These are phyloP conservation scores for Anguilla pacifica DNA, from an alignment of 2,797 vertebrate species.

Conservation along the genomic window DNA sequence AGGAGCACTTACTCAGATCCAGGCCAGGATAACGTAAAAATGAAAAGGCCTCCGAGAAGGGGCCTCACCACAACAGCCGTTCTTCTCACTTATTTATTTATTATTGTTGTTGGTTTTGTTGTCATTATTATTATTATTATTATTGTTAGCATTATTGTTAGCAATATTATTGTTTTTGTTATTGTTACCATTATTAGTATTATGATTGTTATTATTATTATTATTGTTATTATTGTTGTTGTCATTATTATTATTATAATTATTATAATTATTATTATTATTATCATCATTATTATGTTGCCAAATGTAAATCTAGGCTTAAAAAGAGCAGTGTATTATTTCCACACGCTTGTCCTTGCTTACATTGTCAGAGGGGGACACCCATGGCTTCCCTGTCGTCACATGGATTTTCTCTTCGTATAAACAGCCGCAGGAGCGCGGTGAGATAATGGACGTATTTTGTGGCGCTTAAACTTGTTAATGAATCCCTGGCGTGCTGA, in stretches of 20 bases:
- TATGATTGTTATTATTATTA: too few relatives aligned
- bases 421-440: background rate
- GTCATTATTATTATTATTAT: background rate
- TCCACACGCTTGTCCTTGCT: background rate
- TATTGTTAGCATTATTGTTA: too few relatives aligned
- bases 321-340: background rate
- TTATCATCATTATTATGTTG: background rate
- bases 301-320: background rate
- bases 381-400: background rate
- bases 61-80: background rate
- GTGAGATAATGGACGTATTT: background rate
- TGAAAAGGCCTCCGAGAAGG: background rate
- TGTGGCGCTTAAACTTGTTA: constrained; percentile 1
- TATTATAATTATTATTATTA: background rate
- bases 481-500: background rate
- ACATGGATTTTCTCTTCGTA: background rate
- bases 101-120: background rate
- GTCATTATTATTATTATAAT: background rate
- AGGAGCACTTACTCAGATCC: constrained; percentile 24
- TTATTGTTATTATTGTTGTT: background rate
- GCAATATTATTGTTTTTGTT: too few relatives aligned
- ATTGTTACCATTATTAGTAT: background rate
- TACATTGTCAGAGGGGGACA: background rate
- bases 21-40: background rate
- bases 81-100: constrained; percentile 2